Conservation (phyloP, 2,797 vertebrate genomes). For the Sarcoramphus papa region DNA sequence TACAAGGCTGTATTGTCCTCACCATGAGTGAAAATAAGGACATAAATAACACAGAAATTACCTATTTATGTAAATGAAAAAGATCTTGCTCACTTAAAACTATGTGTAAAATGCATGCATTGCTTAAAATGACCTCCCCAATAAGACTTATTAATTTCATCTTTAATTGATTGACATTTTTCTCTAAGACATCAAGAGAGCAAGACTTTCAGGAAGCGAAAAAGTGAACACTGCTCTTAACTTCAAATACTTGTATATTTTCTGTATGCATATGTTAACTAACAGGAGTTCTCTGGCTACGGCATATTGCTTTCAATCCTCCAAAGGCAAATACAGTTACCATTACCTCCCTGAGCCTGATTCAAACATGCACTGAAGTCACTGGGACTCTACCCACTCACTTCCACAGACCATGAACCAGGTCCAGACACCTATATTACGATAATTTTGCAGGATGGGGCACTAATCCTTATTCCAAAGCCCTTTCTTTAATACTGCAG, state of each 20-base stretch:
- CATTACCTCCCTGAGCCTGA: background rate
- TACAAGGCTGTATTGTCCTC: background rate
- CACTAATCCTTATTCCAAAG: background rate
- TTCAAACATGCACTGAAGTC: background rate
- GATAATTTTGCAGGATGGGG: background rate
- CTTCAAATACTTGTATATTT: background rate
- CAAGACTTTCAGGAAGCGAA: background rate
- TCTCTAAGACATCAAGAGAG: background rate
- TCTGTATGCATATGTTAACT: background rate
- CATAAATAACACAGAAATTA: background rate
- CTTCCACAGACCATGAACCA: background rate
- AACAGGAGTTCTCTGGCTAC: background rate
- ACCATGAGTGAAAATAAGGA: background rate
- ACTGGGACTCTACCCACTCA: background rate
- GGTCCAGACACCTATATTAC: background rate
- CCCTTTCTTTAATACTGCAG: background rate
- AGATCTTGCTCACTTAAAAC: background rate
- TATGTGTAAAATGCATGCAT: background rate
- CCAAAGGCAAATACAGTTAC: background rate
- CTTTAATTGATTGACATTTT: background rate
- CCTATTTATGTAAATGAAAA: background rate
- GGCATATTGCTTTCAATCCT: background rate
- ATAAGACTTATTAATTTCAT: background rate
- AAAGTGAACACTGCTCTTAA: background rate
- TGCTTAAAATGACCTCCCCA: background rate